Conservation (phyloP, 2,888 invertebrate species). For the Alloplasta piceator region DNA sequence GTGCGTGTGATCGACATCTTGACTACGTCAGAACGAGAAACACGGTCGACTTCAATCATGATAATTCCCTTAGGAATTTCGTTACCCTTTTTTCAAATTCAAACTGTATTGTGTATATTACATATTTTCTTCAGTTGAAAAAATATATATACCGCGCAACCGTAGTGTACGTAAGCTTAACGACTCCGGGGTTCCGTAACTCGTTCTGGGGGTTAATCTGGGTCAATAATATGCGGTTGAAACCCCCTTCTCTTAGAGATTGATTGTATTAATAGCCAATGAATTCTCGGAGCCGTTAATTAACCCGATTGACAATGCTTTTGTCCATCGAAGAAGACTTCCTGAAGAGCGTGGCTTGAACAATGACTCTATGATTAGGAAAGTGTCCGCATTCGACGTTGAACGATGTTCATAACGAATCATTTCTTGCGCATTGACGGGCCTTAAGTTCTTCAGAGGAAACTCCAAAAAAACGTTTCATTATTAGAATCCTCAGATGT, state of each 20-base stretch:
- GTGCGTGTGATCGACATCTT: slow-evolving; percentile 10
- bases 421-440: no score
- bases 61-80: slow-evolving; percentile 30
- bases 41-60: slow-evolving; percentile 23
- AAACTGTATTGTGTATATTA: background rate
- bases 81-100: slow-evolving; percentile 7
- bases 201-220: slow-evolving; percentile 44
- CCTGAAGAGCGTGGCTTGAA: background rate
- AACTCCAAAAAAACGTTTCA: no score
- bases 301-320: slow-evolving; percentile 28
- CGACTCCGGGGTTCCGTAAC: slow-evolving; percentile 14
- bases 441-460: no score
- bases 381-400: background rate
- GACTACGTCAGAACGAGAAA: slow-evolving; percentile 34
- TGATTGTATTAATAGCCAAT: slow-evolving; percentile 44
- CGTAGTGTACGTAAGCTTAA: background rate
- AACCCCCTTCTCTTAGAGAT: slow-evolving; percentile 14
- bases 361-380: background rate
- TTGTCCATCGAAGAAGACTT: slow-evolving; percentile 38
- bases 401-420: no score
- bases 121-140: background rate
- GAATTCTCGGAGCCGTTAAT: slow-evolving; percentile 49
- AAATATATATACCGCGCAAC: no score
- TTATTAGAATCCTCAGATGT: no score
- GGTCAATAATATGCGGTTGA: slow-evolving; percentile 54